Evolutionary conservation across 2,888 invertebrate genomes (phyloP), one percentile per base, ranked within the genome.

Genomic region (Hetaerina titia): DNA sequence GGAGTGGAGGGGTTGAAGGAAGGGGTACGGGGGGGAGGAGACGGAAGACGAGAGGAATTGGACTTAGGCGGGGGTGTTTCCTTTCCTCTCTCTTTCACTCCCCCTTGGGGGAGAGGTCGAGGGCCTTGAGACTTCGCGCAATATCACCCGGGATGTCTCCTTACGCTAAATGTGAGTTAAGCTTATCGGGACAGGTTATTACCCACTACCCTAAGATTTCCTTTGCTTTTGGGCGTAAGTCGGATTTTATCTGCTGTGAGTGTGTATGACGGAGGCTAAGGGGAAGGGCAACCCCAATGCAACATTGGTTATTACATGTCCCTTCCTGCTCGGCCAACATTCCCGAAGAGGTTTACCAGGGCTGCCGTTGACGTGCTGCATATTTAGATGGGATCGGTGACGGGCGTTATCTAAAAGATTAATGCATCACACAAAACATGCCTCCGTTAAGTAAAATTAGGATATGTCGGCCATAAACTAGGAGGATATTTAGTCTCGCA

Each of bases 351-450:
- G 81, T 81, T 81, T 81, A 31, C 81, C 81, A 31, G 22, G 56
- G 56, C 56, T 69, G 15, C n/a, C 69, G 74, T 69, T 69, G 92
- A 92, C 69, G 63, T 64, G 90, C 64, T 22, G 45, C 90, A 56
- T 69, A 69, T 92, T 92, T 57, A 56, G 92, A 92, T 92, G 69
- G 69, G 69, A 92, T 92, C 92, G n/a, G 90, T 81, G 31, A 64
- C 45, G 17, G 64, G 45, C 64, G 56, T 69, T 92, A 92, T 92
- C 74, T 22, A 56, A 81, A 81, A 81, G 81, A 81, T 81, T 81
- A 81, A 81, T 81, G 31, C 81, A 81, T 81, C 31, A 81, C 81
- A 25, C 81, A 81, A 81, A 69, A 81, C 8, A 31, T n/a, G 31
- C 31, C 31, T 45, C 11, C 22, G 6, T 81, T 25, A 81, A 31